These are phyloP conservation scores for Hirundo rustica DNA, from an alignment of 2,797 vertebrate genomes.

Conservation along the genomic window DNA sequence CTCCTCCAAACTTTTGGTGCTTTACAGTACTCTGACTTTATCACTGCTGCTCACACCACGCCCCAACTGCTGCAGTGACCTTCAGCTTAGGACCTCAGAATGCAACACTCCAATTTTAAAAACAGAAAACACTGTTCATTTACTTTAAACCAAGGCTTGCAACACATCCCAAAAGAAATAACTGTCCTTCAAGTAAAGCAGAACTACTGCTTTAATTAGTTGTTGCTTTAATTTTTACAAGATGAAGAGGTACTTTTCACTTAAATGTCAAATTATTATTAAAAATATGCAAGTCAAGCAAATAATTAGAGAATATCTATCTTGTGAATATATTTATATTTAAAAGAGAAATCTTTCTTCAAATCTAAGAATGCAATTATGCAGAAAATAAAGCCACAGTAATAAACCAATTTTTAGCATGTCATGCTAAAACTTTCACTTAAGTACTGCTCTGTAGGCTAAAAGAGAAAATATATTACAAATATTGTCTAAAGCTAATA, in stretches of 20 bases:
- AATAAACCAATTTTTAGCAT: not conserved
- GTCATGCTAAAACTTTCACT: not conserved
- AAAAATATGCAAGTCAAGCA: not conserved
- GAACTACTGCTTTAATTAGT: not conserved
- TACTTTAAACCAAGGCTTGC: not conserved
- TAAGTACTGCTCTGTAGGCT: not conserved
- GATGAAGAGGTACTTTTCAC: slow-evolving; percentile 12
- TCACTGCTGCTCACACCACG: not conserved
- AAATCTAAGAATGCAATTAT: not conserved
- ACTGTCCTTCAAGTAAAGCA: not conserved
- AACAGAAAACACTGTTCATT: not conserved
- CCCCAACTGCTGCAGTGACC: not conserved
- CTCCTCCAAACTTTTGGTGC: not conserved
- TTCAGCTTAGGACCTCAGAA: not conserved
- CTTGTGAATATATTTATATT: not conserved
- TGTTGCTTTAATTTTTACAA: not conserved
- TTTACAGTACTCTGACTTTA: not conserved
- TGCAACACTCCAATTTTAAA: not conserved
- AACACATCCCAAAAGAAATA: not conserved
- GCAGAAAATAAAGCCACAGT: not conserved
- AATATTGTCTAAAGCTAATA: not conserved
- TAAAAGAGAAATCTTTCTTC: not conserved
- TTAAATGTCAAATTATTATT: slow-evolving; percentile 39
- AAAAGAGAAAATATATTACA: not conserved
- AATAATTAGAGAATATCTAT: not conserved